Conservation (phyloP, 2,888 invertebrate species). For the Agrotis clavis region DNA sequence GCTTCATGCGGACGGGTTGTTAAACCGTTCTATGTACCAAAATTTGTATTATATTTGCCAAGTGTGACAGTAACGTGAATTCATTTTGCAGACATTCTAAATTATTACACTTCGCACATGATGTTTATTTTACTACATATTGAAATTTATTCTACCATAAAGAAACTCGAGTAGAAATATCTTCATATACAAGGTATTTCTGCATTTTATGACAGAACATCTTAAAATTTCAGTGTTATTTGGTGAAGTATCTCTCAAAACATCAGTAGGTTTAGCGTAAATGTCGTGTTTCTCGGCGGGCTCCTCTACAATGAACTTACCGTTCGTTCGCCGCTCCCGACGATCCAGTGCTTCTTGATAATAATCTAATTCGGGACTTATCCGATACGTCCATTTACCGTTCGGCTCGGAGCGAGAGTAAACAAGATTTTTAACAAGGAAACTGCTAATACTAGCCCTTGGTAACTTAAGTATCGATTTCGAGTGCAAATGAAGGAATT, state of each 20-base stretch:
- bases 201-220: slow-evolving; percentile 35
- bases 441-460: slow-evolving; percentile 39
- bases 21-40: not conserved
- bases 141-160: slow-evolving; percentile 32
- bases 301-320: slow-evolving; percentile 54
- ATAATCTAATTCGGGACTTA: slow-evolving; percentile 63
- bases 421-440: slow-evolving; percentile 58
- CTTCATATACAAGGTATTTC: slow-evolving; percentile 17
- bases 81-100: slow-evolving; percentile 12
- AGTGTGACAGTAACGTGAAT: slow-evolving; percentile 13
- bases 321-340: slow-evolving; percentile 16
- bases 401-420: slow-evolving; percentile 29
- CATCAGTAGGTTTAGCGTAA: slow-evolving; percentile 22
- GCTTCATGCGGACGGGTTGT: slow-evolving; percentile 16
- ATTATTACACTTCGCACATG: slow-evolving; percentile 19
- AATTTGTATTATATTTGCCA: slow-evolving; percentile 19
- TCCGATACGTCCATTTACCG: slow-evolving; percentile 62
- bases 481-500: slow-evolving; percentile 29
- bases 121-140: slow-evolving; percentile 34
- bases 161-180: slow-evolving; percentile 20
- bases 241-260: slow-evolving; percentile 18
- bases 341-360: slow-evolving; percentile 54
- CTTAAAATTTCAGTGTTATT: slow-evolving; percentile 37
- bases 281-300: slow-evolving; percentile 37
- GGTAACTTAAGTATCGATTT: slow-evolving; percentile 30